Base-by-base conservation (phyloP, 2,888 invertebrate species). In the Hyppa rectilinea region DNA sequence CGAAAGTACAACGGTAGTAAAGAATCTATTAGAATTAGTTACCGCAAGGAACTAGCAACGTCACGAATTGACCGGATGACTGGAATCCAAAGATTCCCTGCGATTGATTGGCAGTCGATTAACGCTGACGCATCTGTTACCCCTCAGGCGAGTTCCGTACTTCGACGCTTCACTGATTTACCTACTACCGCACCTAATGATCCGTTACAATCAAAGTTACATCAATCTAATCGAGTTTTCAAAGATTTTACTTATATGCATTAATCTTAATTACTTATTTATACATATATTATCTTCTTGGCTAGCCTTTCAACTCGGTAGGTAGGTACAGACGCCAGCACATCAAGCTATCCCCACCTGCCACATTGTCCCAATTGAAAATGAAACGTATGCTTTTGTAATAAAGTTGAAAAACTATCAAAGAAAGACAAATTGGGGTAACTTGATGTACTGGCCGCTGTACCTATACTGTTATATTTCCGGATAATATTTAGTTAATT, bases 61-160 rank as follows among this genome's bases (percentile, higher is more conserved):
- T 69, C 55, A 43, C 26, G 36, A 68, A 59, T 40, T 58, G 50
- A 36, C 50, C 26, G 52, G 50, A 47, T 58, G 23, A 59, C 65
- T 65, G 52, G 56, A 64, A 77, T 65, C 64, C 34, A 52, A 81
- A 65, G 65, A 65, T 56, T 70, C n/a, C n/a, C 58, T 64, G 71
- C 26, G 47, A 81, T 70, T 81, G 78, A 81, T 64, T 61, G 81
- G 36, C 78, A 77, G 47, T 56, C 60, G 43, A 71, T 78, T 78
- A 77, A 60, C 31, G 59, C 23, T 62, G 71, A 81, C 38, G 61
- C 47, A 26, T 59, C 38, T 53, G 20, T 64, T 50, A 40, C 17
- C 31, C 56, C 34, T 50, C 36, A 0, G 36, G 55, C 62, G 36
- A 50, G 20, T 64, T 71, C 20, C 9, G 58, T n/a, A 34, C 38